These are phyloP conservation scores for Prosapia bicincta DNA, from an alignment of 2,888 invertebrate genomes.

Conservation along the genomic window DNA sequence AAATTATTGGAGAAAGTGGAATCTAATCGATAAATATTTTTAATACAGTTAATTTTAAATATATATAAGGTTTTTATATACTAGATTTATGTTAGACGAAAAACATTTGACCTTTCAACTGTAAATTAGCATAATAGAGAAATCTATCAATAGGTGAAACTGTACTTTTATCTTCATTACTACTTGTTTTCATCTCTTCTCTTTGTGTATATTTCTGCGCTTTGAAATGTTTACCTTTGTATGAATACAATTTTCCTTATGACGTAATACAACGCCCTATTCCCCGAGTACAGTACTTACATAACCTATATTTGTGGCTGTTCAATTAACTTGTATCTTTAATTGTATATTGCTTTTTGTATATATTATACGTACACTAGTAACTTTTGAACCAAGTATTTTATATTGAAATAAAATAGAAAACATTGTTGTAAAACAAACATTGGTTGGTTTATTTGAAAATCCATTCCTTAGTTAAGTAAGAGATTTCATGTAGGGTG, in stretches of 20 bases:
- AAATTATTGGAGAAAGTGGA: too few species aligned
- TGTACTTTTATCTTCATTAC: too few species aligned
- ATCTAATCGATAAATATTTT: too few species aligned
- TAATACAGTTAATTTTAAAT: too few species aligned
- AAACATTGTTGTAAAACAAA: background rate
- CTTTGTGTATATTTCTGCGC: background rate
- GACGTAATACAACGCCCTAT: background rate
- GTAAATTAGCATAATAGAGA: too few species aligned
- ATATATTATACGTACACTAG: background rate
- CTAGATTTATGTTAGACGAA: too few species aligned
- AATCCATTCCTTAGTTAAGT: too few species aligned
- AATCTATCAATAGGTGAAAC: too few species aligned
- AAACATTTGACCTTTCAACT: too few species aligned
- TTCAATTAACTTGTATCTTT: background rate
- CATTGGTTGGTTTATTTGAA: too few species aligned
- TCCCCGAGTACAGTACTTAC: background rate
- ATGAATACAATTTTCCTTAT: background rate
- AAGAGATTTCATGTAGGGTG: too few species aligned
- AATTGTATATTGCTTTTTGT: background rate
- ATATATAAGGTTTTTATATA: too few species aligned
- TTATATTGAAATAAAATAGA: background rate
- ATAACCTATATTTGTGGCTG: background rate
- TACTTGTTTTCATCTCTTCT: background rate
- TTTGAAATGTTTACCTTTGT: background rate
- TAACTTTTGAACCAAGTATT: background rate